Evolutionary conservation across 2,888 invertebrate species (phyloP).

Genomic region (Philereme vetulata): DNA sequence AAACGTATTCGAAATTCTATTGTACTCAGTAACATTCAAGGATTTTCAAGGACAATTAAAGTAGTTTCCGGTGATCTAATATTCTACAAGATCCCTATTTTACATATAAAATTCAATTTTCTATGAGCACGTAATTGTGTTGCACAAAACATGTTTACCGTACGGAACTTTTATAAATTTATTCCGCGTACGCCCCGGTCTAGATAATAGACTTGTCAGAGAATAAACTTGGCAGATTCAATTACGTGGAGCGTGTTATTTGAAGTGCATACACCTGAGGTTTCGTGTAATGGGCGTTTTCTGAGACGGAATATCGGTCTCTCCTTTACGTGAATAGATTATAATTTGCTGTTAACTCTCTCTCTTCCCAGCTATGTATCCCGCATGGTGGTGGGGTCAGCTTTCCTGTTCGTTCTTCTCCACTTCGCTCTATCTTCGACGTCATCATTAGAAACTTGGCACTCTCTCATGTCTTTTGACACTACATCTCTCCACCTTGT

Average conservation of each 20-base stretch:
- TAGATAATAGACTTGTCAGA: slow-evolving; percentile 55
- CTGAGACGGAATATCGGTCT: background rate
- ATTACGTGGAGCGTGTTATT: slow-evolving; percentile 50
- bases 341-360: no score
- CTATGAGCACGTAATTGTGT: slow-evolving; percentile 23
- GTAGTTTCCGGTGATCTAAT: no score
- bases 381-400: no score
- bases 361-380: no score
- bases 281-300: slow-evolving; percentile 14
- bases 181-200: slow-evolving; percentile 18
- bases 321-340: background rate
- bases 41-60: no score
- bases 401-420: no score
- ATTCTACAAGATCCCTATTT: slow-evolving; percentile 3
- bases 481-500: no score
- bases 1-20: no score
- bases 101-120: slow-evolving; percentile 18
- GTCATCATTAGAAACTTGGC: no score
- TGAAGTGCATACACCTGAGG: slow-evolving; percentile 43
- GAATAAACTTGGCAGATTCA: slow-evolving; percentile 66
- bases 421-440: no score
- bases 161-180: slow-evolving; percentile 7
- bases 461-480: no score
- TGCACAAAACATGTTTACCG: slow-evolving; percentile 32
- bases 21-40: no score